phyloP scores from a whole-genome alignment of 2,797 vertebrate species.

The Pelobates cultripes region DNA sequence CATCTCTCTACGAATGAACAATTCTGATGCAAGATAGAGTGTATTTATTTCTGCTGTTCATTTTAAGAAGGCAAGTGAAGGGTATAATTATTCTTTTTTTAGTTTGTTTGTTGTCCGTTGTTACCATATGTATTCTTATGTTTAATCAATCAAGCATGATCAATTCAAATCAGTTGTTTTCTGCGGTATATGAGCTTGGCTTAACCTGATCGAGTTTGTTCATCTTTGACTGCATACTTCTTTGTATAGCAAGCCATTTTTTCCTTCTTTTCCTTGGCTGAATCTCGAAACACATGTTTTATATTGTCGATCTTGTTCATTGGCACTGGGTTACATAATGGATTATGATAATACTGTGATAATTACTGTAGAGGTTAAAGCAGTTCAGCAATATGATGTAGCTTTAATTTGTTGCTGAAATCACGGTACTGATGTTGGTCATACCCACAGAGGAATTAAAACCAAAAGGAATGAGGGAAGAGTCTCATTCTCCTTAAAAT shows the following conservation, averaged over 20 bases:
- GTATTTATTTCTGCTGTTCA: no score
- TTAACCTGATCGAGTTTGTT: neutral
- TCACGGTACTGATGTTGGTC: conserved; percentile 6
- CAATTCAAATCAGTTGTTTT: no score
- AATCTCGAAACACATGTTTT: conserved; percentile 34
- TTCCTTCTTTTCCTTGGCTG: conserved; percentile 11
- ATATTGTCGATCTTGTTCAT: conserved; percentile 16
- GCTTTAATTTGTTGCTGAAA: conserved; percentile 26
- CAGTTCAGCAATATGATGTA: conserved; percentile 20
- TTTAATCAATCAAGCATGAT: no score
- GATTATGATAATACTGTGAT: conserved; percentile 32
- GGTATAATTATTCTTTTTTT: no score
- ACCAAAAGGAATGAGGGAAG: conserved; percentile 28
- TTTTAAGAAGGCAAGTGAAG: no score
- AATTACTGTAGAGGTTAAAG: conserved; percentile 36
- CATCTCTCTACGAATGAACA: no score
- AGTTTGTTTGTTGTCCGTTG: no score
- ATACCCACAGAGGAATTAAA: conserved; percentile 30
- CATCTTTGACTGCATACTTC: neutral
- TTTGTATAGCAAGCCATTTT: neutral
- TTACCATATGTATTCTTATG: no score
- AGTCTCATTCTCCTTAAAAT: conserved; percentile 23
- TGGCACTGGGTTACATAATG: conserved; percentile 21
- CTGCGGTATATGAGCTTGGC: no score
- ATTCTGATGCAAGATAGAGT: no score